Evolutionary conservation across 1,140 invertebrate species (phyloP).

Genomic region (Leptoteleia sp.): DNA sequence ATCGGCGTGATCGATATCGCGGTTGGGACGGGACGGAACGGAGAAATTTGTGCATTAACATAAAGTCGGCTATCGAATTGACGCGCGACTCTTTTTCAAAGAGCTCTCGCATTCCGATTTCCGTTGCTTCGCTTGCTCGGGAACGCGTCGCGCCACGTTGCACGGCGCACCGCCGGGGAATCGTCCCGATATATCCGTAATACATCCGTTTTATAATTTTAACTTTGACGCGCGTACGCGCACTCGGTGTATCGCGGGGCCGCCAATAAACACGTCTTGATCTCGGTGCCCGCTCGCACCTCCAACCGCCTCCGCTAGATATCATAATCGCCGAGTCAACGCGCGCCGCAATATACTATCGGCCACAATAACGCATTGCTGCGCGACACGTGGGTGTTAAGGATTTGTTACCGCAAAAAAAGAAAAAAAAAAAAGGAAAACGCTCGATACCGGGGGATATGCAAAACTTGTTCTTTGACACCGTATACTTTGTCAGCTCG

Average conservation of each 20-base stretch:
- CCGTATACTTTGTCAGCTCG: constrained; percentile 8
- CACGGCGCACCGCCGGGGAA: constrained; percentile 8
- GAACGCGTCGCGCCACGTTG: constrained; percentile 1
- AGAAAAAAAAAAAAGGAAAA: no score
- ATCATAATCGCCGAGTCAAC: constrained; percentile 61
- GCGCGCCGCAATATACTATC: constrained; percentile 39
- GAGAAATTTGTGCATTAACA: constrained; percentile 52
- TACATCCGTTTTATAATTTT: constrained; percentile 43
- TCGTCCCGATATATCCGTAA: constrained; percentile 38
- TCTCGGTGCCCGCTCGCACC: constrained; percentile 39
- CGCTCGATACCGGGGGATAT: constrained; percentile 22
- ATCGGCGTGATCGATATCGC: constrained; percentile 42
- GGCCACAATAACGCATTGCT: constrained; percentile 46
- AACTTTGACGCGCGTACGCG: constrained; percentile 25
- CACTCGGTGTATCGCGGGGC: constrained; percentile 15
- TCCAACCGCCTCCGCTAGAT: constrained; percentile 63
- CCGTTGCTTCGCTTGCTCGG: constrained; percentile 19
- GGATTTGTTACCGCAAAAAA: constrained; percentile 40
- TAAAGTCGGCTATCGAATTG: constrained; percentile 46
- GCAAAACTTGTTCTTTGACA: constrained; percentile 33
- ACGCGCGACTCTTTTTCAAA: constrained; percentile 30
- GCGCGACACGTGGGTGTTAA: constrained; percentile 47
- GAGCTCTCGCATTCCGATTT: constrained; percentile 31
- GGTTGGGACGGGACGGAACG: constrained; percentile 10
- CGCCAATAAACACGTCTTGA: constrained; percentile 57